These are phyloP conservation scores for Perizoma flavofasciatum DNA, from an alignment of 2,888 invertebrate species.

Conservation along the genomic window DNA sequence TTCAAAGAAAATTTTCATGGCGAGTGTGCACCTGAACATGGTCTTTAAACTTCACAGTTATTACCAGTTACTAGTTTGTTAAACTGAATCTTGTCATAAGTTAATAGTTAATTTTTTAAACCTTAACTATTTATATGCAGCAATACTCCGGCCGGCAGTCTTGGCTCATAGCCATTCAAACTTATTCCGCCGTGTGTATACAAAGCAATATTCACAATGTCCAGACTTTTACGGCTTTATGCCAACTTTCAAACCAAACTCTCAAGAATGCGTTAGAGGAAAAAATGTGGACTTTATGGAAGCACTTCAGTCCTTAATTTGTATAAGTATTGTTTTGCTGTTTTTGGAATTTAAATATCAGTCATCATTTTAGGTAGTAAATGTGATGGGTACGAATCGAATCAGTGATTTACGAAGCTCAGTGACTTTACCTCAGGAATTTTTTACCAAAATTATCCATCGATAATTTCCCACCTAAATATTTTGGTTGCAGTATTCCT, in stretches of 20 bases:
- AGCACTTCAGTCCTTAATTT: neutral
- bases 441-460: slow-evolving; percentile 8
- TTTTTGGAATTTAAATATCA: too few species aligned
- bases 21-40: too few species aligned
- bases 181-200: slow-evolving; percentile 10
- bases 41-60: too few species aligned
- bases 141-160: too few species aligned
- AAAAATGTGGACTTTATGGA: slow-evolving; percentile 39
- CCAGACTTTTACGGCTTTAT: slow-evolving; percentile 56
- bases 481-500: too few species aligned
- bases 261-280: slow-evolving; percentile 38
- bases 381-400: slow-evolving; percentile 2
- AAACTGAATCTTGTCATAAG: too few species aligned
- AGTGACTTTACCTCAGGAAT: slow-evolving; percentile 5
- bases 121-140: too few species aligned
- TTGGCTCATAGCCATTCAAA: neutral
- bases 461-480: neutral
- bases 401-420: neutral
- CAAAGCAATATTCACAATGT: slow-evolving; percentile 59
- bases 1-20: too few species aligned
- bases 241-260: slow-evolving; percentile 44
- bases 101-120: too few species aligned
- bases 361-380: neutral
- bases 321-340: neutral
- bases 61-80: too few species aligned